Base-by-base conservation (phyloP, 2,797 vertebrate genomes). In the Iguana delicatissima region DNA sequence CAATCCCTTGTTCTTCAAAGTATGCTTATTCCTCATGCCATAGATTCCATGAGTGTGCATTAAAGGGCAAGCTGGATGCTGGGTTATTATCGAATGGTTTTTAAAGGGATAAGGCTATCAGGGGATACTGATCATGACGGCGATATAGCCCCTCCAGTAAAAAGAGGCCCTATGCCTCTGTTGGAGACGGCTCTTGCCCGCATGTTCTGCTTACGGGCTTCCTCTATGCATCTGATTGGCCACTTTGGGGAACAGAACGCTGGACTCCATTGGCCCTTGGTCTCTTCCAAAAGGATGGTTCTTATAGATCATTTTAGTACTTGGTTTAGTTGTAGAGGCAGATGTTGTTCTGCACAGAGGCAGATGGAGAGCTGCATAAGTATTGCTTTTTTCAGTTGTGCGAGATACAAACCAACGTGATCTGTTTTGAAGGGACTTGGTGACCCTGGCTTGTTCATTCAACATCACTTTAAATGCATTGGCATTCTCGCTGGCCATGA, bases 401-500 rank as follows among this genome's bases (percentile, higher is more conserved):
- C 59, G 57, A 69, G 6, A 80, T 59, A 59, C 50, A 0, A 81
- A 4, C 52, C 0, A 1, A 26, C 80, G n/a, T 29, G 35, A n/a
- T n/a, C 62, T 29, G 24, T 35, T 89, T 62, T 74, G 38, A 62
- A n/a, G 55, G 79, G 32, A 6, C 22, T 1, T 6, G 22, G 64
- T 67, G 84, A 50, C 74, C 55, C 6, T 24, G 10, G 16, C 9
- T 22, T 18, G 0, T 0, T 57, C 0, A 24, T 64, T 80, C 69
- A 72, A 13, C 57, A 0, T 1, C 0, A 6, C 29, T 57, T n/a
- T 82, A 24, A 3, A 80, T 79, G 42, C 52, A 18, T 42, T 0
- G 0, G 0, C 9, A 35, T 24, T 74, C n/a, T 35, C 16, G 14
- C 83, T 76, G 50, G 87, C 50, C 12, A 7, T 55, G 85, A 35